Base-by-base conservation (phyloP, 2,113 vertebrate genomes). In the Centrocercus urophasianus region DNA sequence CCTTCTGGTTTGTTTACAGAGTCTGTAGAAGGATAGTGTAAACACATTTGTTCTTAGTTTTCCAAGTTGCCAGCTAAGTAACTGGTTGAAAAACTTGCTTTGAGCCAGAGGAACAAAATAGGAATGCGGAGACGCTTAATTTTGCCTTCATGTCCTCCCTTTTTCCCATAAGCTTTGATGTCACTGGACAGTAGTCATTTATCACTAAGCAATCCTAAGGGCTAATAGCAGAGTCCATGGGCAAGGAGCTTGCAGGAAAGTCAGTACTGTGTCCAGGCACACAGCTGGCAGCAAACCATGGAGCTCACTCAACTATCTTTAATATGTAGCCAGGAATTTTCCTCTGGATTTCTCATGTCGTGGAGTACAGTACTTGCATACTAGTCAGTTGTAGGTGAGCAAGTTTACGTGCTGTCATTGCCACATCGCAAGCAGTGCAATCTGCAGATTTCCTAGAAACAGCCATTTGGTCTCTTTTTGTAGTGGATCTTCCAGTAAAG, bases 1-100 rank as follows among this genome's bases (percentile, higher is more conserved):
- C 34, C n/a, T 8, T 85, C 75, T 38, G 69, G 52, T 81, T 67
- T 75, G 45, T 81, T 93, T 86, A 56, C 61, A 84, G 32, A 74
- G 48, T 30, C 36, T 75, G 38, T 2, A 2, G 48, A 69, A 70
- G 13, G n/a, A 73, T 71, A 2, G 6, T 48, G 50, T 57, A 67
- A 56, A 67, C 18, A 34, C 25, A 25, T 81, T 82, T 74, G 52
- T 61, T 78, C 70, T 78, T 78, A 1, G 6, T 94, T 94, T 91
- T 85, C 63, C 66, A 59, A 65, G n/a, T 36, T 69, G 22, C 59
- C 34, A 64, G 25, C 57, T 64, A 72, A 81, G 13, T 69, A 28
- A 75, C 13, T 38, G 61, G 12, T 48, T 77, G 45, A 38, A 52
- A 83, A 86, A 10, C 13, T 86, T 94, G 27, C 34, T 78, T 34